These are phyloP conservation scores for Eupithecia centaureata DNA, from an alignment of 2,888 invertebrate genomes.

Conservation along the genomic window DNA sequence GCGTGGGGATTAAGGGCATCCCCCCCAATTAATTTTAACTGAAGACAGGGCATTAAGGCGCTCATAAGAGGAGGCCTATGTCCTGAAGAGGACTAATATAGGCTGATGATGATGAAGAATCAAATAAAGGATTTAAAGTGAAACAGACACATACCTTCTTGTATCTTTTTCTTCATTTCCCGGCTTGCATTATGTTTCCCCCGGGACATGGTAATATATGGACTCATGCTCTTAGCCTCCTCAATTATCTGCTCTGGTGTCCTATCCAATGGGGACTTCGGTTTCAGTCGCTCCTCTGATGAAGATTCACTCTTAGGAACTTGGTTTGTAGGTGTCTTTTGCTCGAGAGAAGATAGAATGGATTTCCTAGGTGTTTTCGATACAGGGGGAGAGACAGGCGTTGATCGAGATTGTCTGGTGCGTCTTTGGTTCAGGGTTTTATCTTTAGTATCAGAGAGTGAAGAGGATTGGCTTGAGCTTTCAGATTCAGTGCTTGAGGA, in stretches of 20 bases:
- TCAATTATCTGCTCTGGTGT: constrained; percentile 65
- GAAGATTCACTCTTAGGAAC: constrained; percentile 71
- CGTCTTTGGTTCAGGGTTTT: constrained; percentile 19
- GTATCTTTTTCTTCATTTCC: constrained; percentile 79
- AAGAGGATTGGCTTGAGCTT: neutral
- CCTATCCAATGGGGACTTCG: constrained; percentile 52
- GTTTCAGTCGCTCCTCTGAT: constrained; percentile 67
- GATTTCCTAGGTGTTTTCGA: constrained; percentile 28
- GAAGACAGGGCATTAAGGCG: no score
- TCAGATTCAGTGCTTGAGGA: constrained; percentile 17
- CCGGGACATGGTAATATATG: constrained; percentile 84
- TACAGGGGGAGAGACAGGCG: constrained; percentile 30
- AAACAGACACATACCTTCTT: constrained; percentile 60
- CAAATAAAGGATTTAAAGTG: no score
- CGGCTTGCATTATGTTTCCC: constrained; percentile 85
- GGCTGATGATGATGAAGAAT: no score
- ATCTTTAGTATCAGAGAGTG: neutral
- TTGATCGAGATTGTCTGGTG: constrained; percentile 40
- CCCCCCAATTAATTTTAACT: no score
- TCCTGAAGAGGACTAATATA: no score
- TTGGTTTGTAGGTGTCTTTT: constrained; percentile 54
- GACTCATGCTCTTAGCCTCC: constrained; percentile 72
- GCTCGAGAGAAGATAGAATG: constrained; percentile 30
- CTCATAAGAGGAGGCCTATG: no score
- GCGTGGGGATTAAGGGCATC: no score